Base-by-base conservation (phyloP, 2,113 vertebrate genomes). In the Heptranchias perlo region DNA sequence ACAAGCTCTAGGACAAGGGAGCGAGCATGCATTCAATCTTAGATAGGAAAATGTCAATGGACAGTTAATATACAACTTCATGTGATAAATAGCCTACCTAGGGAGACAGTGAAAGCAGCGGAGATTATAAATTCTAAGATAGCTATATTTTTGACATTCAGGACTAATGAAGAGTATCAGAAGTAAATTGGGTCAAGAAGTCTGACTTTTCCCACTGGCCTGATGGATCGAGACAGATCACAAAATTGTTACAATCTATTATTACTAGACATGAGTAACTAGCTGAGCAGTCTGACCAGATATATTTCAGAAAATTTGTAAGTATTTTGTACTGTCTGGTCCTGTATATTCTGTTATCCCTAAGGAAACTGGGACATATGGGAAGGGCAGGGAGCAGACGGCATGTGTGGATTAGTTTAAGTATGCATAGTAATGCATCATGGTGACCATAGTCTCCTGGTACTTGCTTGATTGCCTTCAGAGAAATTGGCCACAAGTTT, bases 291-390 rank as follows among this genome's bases (percentile, higher is more conserved):
- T 89, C 52, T 54, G 86, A 35, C 39, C 39, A 44, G 25, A 89
- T 49, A 78, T 16, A 89, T 31, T 47, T 67, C 1, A 65, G 23
- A 67, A 35, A 18, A 95, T 93, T 62, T 62, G 23, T 14, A 69
- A 49, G 28, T 96, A 96, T 11, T 4, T 47, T 96, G 96, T 96
- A 99, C 99, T 99, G n/a, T n/a, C n/a, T n/a, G n/a, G n/a, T n/a
- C n/a, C n/a, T n/a, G n/a, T n/a, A n/a, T n/a, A n/a, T n/a, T n/a
- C n/a, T n/a, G n/a, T n/a, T n/a, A n/a, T n/a, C n/a, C n/a, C n/a
- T n/a, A n/a, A n/a, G n/a, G n/a, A n/a, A n/a, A n/a, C n/a, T n/a
- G n/a, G n/a, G n/a, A n/a, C n/a, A n/a, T n/a, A n/a, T n/a, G n/a
- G n/a, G n/a, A n/a, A n/a, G n/a, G n/a, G n/a, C n/a, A n/a, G n/a